A percentile compares a stretch with the other conserved stretches of the same genome.
These are phyloP conservation scores for Sphaeridia pumilis DNA, from an alignment of 2,888 invertebrate species.

Conservation along the genomic window DNA sequence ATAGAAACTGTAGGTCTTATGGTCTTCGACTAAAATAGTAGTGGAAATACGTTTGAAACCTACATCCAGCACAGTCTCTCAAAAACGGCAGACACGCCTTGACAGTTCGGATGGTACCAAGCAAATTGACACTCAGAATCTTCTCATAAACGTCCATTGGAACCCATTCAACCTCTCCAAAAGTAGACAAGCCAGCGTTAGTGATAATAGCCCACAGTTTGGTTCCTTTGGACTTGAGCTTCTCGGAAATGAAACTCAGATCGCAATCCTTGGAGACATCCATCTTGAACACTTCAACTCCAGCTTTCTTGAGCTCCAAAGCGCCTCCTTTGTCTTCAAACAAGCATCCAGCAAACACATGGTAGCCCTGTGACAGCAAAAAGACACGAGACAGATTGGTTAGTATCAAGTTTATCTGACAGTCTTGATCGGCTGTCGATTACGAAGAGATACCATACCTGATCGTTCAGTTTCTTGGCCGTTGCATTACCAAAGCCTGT, in stretches of 20 bases:
- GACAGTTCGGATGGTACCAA: constrained; percentile 41
- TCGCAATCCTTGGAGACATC: constrained; percentile 40
- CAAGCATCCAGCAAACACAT: constrained; percentile 63
- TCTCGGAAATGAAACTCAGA: background rate
- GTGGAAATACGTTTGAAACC: background rate
- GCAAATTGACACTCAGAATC: constrained; percentile 40
- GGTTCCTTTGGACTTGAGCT: background rate
- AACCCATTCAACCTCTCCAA: constrained; percentile 41
- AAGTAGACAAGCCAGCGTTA: constrained; percentile 53
- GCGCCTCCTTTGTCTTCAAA: constrained; percentile 32
- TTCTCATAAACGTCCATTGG: constrained; percentile 25
- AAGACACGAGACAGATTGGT: background rate
- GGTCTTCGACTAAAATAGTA: background rate
- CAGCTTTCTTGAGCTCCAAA: constrained; percentile 17
- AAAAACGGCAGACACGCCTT: constrained; percentile 10
- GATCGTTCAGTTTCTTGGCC: constrained; percentile 66
- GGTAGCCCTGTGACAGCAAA: constrained; percentile 59
- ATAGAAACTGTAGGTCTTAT: background rate
- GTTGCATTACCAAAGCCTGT: constrained; percentile 58
- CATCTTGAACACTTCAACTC: constrained; percentile 39
- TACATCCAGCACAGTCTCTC: constrained; percentile 3
- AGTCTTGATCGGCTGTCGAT: no score
- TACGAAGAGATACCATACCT: no score
- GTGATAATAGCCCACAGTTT: constrained; percentile 76
- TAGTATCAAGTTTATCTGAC: background rate